These are phyloP conservation scores for Melanotaenia pygmaea DNA, from an alignment of 2,797 vertebrate species.

Conservation along the genomic window DNA sequence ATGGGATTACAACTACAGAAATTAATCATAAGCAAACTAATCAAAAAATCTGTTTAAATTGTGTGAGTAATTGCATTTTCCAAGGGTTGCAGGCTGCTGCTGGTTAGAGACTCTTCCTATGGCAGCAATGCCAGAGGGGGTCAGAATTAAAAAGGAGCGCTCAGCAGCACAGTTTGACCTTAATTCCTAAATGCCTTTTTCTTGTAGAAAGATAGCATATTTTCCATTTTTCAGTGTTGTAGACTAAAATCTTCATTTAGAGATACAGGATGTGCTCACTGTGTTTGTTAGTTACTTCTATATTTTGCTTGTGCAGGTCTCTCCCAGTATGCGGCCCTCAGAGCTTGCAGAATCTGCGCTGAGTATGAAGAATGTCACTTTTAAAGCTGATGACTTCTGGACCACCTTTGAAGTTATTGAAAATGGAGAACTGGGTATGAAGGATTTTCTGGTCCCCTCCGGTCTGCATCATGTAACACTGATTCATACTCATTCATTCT, in stretches of 20 bases:
- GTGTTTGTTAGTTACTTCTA: neutral
- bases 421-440: constrained; percentile 93
- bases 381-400: constrained; percentile 86
- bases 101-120: constrained; percentile 58
- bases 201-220: constrained; percentile 32
- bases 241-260: neutral
- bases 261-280: constrained; percentile 3
- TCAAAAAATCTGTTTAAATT: constrained; percentile 82
- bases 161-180: constrained; percentile 26
- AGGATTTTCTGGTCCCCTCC: neutral
- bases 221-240: constrained; percentile 2
- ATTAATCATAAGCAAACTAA: constrained; percentile 78
- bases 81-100: constrained; percentile 45
- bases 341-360: constrained; percentile 88
- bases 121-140: constrained; percentile 19
- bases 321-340: constrained; percentile 88
- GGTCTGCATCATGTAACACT: neutral
- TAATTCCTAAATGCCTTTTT: constrained; percentile 19
- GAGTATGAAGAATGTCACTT: constrained; percentile 85
- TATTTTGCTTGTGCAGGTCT: constrained; percentile 80
- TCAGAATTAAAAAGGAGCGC: constrained; percentile 43
- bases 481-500: neutral
- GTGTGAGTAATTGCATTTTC: constrained; percentile 77
- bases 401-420: constrained; percentile 94
- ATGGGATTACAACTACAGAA: constrained; percentile 72